These are phyloP conservation scores for Morpho achilles DNA, from an alignment of 2,888 invertebrate genomes.

Conservation along the genomic window DNA sequence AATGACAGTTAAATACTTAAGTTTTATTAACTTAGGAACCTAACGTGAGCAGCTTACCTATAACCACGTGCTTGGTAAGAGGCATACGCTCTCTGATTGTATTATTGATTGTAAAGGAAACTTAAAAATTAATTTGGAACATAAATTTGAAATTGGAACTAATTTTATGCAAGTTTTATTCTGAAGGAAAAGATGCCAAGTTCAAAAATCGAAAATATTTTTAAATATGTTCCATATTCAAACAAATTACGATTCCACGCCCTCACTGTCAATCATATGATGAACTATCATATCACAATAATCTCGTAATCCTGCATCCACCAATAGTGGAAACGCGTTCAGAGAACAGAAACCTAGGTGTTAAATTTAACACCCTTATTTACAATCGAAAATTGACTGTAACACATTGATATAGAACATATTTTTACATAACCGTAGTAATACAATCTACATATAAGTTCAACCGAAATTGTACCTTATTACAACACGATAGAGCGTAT, in stretches of 20 bases:
- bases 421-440: constrained; percentile 16
- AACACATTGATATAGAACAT: constrained; percentile 9
- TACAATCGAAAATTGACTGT: constrained; percentile 32
- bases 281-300: constrained; percentile 14
- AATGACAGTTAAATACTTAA: too few species aligned
- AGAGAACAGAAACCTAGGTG: constrained; percentile 57
- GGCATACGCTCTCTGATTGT: too few species aligned
- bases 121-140: too few species aligned
- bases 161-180: too few species aligned
- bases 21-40: too few species aligned
- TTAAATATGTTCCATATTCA: too few species aligned
- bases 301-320: constrained; percentile 30
- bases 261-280: constrained; percentile 4
- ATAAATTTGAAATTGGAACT: too few species aligned
- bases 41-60: too few species aligned
- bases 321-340: constrained; percentile 55
- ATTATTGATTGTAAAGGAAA: too few species aligned
- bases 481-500: constrained; percentile 30
- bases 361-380: constrained; percentile 64
- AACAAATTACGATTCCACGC: constrained; percentile 3
- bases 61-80: too few species aligned
- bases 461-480: constrained; percentile 33
- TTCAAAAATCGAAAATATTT: too few species aligned
- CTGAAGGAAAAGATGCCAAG: too few species aligned
- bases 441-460: constrained; percentile 22